Evolutionary conservation across 2,888 invertebrate genomes (phyloP).

Genomic region (Acrocera orbiculus): DNA sequence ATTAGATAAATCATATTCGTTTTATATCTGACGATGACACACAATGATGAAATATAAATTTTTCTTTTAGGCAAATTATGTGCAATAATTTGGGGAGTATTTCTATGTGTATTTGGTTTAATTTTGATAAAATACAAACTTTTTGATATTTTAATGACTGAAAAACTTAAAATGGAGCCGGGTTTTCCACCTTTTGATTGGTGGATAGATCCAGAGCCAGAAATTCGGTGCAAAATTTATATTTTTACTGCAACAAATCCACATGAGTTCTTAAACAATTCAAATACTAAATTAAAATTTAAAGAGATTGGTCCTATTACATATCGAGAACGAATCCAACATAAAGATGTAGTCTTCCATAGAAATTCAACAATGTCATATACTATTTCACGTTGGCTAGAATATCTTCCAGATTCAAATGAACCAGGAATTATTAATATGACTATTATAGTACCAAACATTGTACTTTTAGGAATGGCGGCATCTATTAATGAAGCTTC

Average conservation of each 20-base stretch:
- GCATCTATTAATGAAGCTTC: slow-evolving; percentile 39
- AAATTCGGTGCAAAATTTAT: slow-evolving; percentile 43
- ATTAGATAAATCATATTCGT: no score
- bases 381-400: slow-evolving; percentile 36
- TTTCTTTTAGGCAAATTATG: no score
- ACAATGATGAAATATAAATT: no score
- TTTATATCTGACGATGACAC: no score
- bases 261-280: slow-evolving; percentile 44
- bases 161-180: slow-evolving; percentile 43
- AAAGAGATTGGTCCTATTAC: slow-evolving; percentile 49
- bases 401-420: slow-evolving; percentile 41
- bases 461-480: slow-evolving; percentile 36
- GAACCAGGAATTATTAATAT: slow-evolving; percentile 35
- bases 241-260: slow-evolving; percentile 63
- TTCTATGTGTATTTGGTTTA: slow-evolving; percentile 33
- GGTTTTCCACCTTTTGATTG: slow-evolving; percentile 48
- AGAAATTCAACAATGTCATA: slow-evolving; percentile 29
- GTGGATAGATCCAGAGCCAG: slow-evolving; percentile 47
- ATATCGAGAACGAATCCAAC: slow-evolving; percentile 11
- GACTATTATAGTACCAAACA: slow-evolving; percentile 30
- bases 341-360: slow-evolving; percentile 13
- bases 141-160: slow-evolving; percentile 37
- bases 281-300: slow-evolving; percentile 43
- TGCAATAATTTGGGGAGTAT: no score
- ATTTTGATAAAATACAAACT: slow-evolving; percentile 39